phyloP scores from a whole-genome alignment of 2,888 invertebrate species.

The Drosophila macrospina region DNA sequence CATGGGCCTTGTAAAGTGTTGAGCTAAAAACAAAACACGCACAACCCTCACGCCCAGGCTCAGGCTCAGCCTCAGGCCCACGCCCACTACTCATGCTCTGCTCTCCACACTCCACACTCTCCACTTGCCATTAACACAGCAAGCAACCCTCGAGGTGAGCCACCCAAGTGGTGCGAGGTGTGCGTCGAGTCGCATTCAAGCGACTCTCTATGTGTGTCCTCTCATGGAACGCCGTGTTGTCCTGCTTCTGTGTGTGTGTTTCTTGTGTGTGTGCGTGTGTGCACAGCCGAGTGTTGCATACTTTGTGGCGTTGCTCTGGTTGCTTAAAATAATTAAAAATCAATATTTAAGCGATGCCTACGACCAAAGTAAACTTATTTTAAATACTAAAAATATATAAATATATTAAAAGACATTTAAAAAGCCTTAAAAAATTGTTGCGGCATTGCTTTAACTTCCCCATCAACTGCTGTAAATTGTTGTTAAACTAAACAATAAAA shows the following conservation, averaged over 20 bases:
- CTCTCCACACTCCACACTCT: slow-evolving; percentile 3
- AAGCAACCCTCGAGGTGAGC: slow-evolving; percentile 69
- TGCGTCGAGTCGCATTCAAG: slow-evolving; percentile 42
- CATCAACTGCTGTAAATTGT: neutral
- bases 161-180: slow-evolving; percentile 48
- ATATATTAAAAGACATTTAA: neutral
- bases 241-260: slow-evolving; percentile 25
- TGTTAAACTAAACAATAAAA: neutral
- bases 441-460: neutral
- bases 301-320: slow-evolving; percentile 64
- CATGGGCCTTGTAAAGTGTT: slow-evolving; percentile 49
- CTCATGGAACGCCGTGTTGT: slow-evolving; percentile 38
- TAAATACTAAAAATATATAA: slow-evolving; percentile 15
- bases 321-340: slow-evolving; percentile 80
- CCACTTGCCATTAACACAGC: slow-evolving; percentile 47
- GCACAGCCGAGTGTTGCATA: slow-evolving; percentile 62
- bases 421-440: neutral
- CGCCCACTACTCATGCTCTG: neutral
- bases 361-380: slow-evolving; percentile 7
- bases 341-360: slow-evolving; percentile 73
- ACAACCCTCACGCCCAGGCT: slow-evolving; percentile 20
- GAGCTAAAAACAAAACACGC: slow-evolving; percentile 78
- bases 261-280: slow-evolving; percentile 35
- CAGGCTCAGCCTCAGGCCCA: neutral
- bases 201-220: slow-evolving; percentile 57